Evolutionary conservation across 2,888 invertebrate species (phyloP).

Genomic region (Clistopyga incitator): DNA sequence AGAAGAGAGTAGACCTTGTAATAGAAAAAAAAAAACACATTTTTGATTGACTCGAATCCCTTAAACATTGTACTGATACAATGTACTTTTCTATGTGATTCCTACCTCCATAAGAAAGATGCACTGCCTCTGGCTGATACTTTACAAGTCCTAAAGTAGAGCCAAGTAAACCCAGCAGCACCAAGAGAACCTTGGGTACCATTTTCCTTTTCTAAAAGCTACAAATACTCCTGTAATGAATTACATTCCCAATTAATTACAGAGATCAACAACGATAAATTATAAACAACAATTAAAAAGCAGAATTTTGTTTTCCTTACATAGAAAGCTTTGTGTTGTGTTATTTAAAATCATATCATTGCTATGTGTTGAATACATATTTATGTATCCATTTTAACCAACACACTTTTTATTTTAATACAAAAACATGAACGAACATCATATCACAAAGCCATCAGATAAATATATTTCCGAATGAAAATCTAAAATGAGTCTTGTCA

Average conservation of each 20-base stretch:
- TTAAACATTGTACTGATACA: neutral
- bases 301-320: neutral
- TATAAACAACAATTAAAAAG: neutral
- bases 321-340: too few relatives aligned
- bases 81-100: neutral
- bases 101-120: slow-evolving; percentile 88
- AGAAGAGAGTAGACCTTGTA: too few relatives aligned
- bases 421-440: too few relatives aligned
- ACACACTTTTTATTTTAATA: too few relatives aligned
- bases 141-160: slow-evolving; percentile 68
- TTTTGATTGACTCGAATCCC: too few relatives aligned
- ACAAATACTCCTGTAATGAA: neutral
- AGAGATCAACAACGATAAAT: neutral
- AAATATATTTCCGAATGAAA: too few relatives aligned
- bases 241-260: neutral
- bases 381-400: too few relatives aligned
- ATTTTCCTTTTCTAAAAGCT: slow-evolving; percentile 35
- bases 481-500: too few relatives aligned
- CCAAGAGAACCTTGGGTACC: slow-evolving; percentile 27
- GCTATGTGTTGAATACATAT: too few relatives aligned
- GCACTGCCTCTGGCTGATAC: slow-evolving; percentile 89
- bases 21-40: too few relatives aligned
- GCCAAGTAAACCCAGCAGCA: slow-evolving; percentile 63
- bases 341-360: too few relatives aligned
- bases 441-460: too few relatives aligned